Percentiles rank a stretch among this genome's conserved stretches.
phyloP scores from a whole-genome alignment of 2,888 invertebrate genomes.

The Seladonia tumulorum region DNA sequence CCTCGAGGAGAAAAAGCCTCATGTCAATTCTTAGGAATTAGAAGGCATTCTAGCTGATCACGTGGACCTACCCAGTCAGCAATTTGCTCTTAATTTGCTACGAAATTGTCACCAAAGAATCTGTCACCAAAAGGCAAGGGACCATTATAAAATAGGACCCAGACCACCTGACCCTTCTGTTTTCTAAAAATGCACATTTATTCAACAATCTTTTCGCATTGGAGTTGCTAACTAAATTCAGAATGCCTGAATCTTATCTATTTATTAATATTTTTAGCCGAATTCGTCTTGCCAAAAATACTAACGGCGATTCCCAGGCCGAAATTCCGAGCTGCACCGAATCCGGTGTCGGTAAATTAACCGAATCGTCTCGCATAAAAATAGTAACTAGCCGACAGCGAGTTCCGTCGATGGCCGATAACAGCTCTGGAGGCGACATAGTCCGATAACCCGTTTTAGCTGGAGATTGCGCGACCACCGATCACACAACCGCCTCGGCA shows the following conservation, averaged over 20 bases:
- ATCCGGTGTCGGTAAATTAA: background rate
- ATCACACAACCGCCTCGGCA: conserved; percentile 34
- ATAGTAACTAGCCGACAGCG: background rate
- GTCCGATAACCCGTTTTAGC: conserved; percentile 70
- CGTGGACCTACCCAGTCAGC: background rate
- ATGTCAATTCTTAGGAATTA: background rate
- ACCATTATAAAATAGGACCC: too few species aligned
- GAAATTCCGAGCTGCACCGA: background rate
- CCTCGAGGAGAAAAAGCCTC: too few species aligned
- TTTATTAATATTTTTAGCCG: too few species aligned
- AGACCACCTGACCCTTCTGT: too few species aligned
- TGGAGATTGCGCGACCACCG: conserved; percentile 62
- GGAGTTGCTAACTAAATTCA: too few species aligned
- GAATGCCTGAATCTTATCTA: too few species aligned
- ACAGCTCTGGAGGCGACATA: conserved; percentile 62
- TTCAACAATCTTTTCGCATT: too few species aligned
- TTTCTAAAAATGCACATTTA: too few species aligned
- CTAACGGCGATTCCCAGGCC: background rate
- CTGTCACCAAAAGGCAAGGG: too few species aligned
- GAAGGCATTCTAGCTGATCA: background rate
- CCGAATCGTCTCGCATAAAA: conserved; percentile 17
- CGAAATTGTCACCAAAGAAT: background rate
- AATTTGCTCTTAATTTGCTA: background rate
- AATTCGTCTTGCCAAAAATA: too few species aligned
- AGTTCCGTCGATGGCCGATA: conserved; percentile 64